Evolutionary conservation across 2,888 invertebrate genomes (phyloP).

Genomic region (Drosophila subquinaria): DNA sequence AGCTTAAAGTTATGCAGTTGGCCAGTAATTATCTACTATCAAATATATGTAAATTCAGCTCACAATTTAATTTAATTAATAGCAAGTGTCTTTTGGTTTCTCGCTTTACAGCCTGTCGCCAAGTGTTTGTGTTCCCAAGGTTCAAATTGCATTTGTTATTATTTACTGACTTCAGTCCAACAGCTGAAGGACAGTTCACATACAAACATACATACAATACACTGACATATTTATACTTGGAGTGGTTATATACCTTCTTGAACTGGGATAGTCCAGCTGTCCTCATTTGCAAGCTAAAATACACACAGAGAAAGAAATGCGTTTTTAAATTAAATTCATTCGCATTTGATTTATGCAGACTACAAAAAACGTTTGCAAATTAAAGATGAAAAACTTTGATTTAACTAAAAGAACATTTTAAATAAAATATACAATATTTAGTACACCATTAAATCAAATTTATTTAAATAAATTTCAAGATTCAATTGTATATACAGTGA

Average conservation of each 20-base stretch:
- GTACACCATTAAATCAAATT: too few species aligned
- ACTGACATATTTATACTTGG: slow-evolving; percentile 18
- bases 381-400: too few species aligned
- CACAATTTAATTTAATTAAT: slow-evolving; percentile 72
- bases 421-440: too few species aligned
- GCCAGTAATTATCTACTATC: neutral
- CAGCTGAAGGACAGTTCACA: slow-evolving; percentile 43
- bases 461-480: too few species aligned
- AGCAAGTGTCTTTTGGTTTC: slow-evolving; percentile 50
- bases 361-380: too few species aligned
- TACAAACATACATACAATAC: slow-evolving; percentile 32
- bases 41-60: too few species aligned
- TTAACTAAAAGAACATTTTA: too few species aligned
- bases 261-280: slow-evolving; percentile 19
- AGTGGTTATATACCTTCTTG: neutral
- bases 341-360: too few species aligned
- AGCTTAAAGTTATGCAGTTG: neutral
- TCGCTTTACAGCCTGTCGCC: slow-evolving; percentile 27
- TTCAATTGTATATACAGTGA: too few species aligned
- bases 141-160: slow-evolving; percentile 46
- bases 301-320: neutral
- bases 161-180: slow-evolving; percentile 38
- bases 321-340: neutral
- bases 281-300: slow-evolving; percentile 29
- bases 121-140: slow-evolving; percentile 71